Conservation (phyloP, 2,113 vertebrate genomes). For the Piaya cayana region DNA sequence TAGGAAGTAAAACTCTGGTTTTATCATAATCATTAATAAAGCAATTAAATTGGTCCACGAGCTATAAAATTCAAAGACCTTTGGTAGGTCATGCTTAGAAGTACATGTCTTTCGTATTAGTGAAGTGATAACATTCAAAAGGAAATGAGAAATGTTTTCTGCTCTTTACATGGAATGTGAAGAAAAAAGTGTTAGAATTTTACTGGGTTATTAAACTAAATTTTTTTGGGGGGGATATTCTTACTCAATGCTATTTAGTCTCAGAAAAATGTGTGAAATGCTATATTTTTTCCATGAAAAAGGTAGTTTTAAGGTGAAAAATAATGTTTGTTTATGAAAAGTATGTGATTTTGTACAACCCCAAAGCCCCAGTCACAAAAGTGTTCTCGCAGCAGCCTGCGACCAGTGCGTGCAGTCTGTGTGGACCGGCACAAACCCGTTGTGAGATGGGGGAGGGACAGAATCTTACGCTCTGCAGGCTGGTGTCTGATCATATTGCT, state of each 20-base stretch:
- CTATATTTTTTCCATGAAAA: background rate
- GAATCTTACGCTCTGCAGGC: accelerated
- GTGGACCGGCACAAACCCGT: accelerated
- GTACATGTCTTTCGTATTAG: slow-evolving; percentile 35
- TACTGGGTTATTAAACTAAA: background rate
- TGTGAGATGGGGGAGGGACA: background rate
- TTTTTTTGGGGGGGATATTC: background rate
- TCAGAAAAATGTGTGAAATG: background rate
- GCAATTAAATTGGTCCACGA: slow-evolving; percentile 15
- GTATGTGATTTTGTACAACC: accelerated
- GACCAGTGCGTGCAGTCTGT: background rate
- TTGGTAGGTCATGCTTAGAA: slow-evolving; percentile 50
- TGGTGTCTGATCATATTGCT: background rate
- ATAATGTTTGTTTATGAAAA: background rate
- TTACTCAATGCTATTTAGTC: background rate
- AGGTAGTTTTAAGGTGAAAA: background rate
- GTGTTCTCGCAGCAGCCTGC: background rate
- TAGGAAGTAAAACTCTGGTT: background rate
- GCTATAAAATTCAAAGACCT: slow-evolving; percentile 1
- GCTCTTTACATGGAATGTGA: background rate
- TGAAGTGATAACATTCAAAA: slow-evolving; percentile 36
- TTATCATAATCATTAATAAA: slow-evolving; percentile 57
- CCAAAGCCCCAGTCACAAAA: background rate
- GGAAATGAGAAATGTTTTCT: slow-evolving; percentile 31
- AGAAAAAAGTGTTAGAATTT: background rate